phyloP scores from a whole-genome alignment of 1,140 invertebrate genomes.

The Trialeurodes vaporariorum region DNA sequence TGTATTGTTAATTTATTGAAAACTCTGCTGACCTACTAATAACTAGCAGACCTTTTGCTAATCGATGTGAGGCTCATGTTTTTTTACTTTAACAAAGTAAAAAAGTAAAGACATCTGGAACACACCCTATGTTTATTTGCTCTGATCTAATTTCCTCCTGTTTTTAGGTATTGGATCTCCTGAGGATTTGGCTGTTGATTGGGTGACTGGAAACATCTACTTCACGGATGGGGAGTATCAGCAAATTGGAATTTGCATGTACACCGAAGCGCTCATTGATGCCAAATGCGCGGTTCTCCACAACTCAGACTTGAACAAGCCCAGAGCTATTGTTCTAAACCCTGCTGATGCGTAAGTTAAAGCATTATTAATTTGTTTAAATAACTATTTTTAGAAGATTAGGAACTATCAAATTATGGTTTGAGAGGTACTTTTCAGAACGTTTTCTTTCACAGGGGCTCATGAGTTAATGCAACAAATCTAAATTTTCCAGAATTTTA shows the following conservation, averaged over 20 bases:
- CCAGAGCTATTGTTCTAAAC: slow-evolving; percentile 48
- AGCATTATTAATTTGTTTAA: slow-evolving; percentile 11
- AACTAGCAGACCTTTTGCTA: too few species aligned
- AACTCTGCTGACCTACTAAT: too few species aligned
- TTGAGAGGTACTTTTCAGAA: too few species aligned
- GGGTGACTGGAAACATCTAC: slow-evolving; percentile 65
- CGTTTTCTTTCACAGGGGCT: too few species aligned
- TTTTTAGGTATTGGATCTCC: slow-evolving; percentile 54
- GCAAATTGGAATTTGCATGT: slow-evolving; percentile 58
- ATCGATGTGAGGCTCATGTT: too few species aligned
- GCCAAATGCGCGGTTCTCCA: slow-evolving; percentile 44
- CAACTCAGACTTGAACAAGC: slow-evolving; percentile 42
- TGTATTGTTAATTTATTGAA: too few species aligned
- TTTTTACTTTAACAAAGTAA: too few species aligned
- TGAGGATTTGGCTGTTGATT: slow-evolving; percentile 69
- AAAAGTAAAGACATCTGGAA: too few species aligned
- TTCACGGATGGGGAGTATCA: slow-evolving; percentile 61
- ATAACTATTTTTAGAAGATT: not conserved
- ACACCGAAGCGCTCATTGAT: slow-evolving; percentile 39
- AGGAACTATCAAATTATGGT: not conserved
- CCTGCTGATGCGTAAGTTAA: slow-evolving; percentile 43
- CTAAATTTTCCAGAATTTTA: too few species aligned
- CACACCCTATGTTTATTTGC: too few species aligned
- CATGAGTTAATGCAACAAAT: too few species aligned
- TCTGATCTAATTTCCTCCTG: too few species aligned